These are phyloP conservation scores for Mythimna pallens DNA, from an alignment of 2,888 invertebrate genomes.

Conservation along the genomic window DNA sequence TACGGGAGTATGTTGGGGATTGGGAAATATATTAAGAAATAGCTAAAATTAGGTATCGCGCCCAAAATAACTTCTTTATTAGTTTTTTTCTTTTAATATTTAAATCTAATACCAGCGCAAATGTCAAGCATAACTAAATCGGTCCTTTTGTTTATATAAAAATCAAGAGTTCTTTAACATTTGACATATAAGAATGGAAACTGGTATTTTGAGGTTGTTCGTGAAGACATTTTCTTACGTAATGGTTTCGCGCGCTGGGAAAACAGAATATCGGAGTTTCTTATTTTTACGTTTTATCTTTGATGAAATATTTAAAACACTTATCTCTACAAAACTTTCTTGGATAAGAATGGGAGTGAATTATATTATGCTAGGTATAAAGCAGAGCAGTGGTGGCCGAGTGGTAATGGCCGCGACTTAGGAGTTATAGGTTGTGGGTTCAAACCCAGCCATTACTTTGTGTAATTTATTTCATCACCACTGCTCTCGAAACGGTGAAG, in stretches of 20 bases:
- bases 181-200: constrained; percentile 37
- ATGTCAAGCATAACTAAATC: constrained; percentile 17
- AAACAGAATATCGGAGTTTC: background rate
- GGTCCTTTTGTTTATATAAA: constrained; percentile 21
- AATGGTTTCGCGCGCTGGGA: constrained; percentile 25
- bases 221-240: constrained; percentile 25
- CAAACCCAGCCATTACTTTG: no score
- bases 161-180: constrained; percentile 46
- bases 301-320: background rate
- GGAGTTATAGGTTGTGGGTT: no score
- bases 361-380: background rate
- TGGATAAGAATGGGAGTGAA: background rate
- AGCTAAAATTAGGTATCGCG: background rate
- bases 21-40: no score
- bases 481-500: no score
- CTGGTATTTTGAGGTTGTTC: constrained; percentile 34
- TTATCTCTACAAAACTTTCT: background rate
- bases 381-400: no score
- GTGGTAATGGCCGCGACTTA: no score
- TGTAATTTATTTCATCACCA: no score
- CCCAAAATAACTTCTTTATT: background rate
- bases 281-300: background rate
- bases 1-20: no score
- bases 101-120: constrained; percentile 7
- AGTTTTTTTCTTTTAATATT: background rate